phyloP scores from a whole-genome alignment of 53 echinoderm and acorn worm genomes.

The Mesocentrotus franciscanus region DNA sequence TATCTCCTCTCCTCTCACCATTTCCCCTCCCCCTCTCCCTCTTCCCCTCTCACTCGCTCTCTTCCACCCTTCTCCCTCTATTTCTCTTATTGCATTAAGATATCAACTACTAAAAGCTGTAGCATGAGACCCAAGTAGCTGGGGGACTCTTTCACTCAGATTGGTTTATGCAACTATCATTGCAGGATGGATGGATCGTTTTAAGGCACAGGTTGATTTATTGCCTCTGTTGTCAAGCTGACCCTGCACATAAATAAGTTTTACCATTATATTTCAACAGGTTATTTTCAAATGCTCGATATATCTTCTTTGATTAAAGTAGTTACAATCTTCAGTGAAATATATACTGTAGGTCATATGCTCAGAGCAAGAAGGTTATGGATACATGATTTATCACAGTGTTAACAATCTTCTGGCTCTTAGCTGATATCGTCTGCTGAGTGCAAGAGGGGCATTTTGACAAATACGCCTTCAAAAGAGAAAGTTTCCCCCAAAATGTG shows the following conservation, averaged over 20 bases:
- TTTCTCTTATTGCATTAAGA: neutral
- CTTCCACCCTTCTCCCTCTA: neutral
- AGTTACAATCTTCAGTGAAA: too few species aligned
- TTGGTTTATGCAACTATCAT: slow-evolving; percentile 7
- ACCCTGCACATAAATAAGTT: neutral
- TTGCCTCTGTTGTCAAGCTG: neutral
- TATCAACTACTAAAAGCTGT: neutral
- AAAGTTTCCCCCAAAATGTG: too few species aligned
- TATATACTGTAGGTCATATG: too few species aligned
- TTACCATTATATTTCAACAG: neutral
- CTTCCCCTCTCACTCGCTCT: neutral
- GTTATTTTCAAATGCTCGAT: neutral
- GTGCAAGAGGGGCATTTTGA: too few species aligned
- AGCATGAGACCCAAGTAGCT: neutral
- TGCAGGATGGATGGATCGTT: neutral
- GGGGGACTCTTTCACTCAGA: neutral
- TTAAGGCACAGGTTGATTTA: slow-evolving; percentile 24
- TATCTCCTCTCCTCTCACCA: neutral
- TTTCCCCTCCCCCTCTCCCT: neutral
- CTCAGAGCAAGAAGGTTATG: too few species aligned
- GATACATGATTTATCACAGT: too few species aligned
- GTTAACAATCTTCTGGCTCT: too few species aligned
- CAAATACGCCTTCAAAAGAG: too few species aligned
- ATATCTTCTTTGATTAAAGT: neutral
- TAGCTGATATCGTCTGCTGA: too few species aligned